A percentile compares a stretch with the other conserved stretches of the same genome.
Conservation (phyloP, 2,888 invertebrate genomes). For the Sphinx pinastri region DNA sequence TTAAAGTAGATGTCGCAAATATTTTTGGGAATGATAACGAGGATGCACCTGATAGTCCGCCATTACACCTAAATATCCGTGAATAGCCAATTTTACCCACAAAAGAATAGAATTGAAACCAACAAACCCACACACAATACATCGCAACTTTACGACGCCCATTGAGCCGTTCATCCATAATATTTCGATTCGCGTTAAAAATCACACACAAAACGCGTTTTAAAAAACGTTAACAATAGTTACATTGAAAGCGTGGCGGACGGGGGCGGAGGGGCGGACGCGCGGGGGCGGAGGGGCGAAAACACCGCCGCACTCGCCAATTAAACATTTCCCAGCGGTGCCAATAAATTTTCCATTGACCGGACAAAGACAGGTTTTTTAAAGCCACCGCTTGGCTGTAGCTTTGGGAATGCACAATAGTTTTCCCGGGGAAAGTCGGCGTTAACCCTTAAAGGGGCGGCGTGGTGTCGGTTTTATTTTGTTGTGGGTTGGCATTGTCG, state of each 20-base stretch:
- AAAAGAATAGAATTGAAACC: too few species aligned
- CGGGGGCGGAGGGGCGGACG: slow-evolving; percentile 23
- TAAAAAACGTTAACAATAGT: slow-evolving; percentile 35
- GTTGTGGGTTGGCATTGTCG: too few species aligned
- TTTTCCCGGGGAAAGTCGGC: slow-evolving; percentile 33
- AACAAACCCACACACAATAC: too few species aligned
- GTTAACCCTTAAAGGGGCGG: slow-evolving; percentile 49
- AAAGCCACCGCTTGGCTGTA: slow-evolving; percentile 32
- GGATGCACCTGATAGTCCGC: too few species aligned
- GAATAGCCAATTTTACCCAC: too few species aligned
- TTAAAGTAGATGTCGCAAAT: too few species aligned
- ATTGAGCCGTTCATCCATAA: slow-evolving; percentile 8
- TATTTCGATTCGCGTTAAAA: slow-evolving; percentile 19
- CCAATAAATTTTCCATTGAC: slow-evolving; percentile 75
- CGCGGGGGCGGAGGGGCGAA: not conserved
- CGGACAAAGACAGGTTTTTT: slow-evolving; percentile 57
- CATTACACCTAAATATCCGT: too few species aligned
- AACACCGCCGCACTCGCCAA: slow-evolving; percentile 36
- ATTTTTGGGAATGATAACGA: too few species aligned
- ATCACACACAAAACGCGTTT: slow-evolving; percentile 19
- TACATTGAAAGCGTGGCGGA: slow-evolving; percentile 29
- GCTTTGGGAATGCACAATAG: slow-evolving; percentile 31
- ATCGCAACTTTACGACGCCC: not conserved
- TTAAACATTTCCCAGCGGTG: slow-evolving; percentile 62
- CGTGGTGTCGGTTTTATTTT: not conserved